Evolutionary conservation across 1,140 invertebrate genomes (phyloP).

Genomic region (Caenorhabditis latens): DNA sequence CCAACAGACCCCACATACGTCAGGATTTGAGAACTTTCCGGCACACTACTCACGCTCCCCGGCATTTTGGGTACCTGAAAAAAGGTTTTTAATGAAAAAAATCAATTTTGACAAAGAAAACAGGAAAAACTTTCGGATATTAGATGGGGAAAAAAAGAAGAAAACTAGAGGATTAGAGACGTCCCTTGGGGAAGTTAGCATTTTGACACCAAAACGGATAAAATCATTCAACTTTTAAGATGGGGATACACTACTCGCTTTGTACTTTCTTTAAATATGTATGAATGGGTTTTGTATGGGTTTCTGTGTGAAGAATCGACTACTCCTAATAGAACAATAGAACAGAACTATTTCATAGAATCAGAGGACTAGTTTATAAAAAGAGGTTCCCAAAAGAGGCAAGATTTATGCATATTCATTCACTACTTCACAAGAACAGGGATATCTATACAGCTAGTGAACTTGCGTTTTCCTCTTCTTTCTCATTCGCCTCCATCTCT

Average conservation of each 20-base stretch:
- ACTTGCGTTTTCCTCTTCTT: not conserved
- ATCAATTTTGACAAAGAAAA: not conserved
- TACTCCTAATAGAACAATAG: too few species aligned
- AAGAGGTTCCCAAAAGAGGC: too few species aligned
- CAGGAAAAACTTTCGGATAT: not conserved
- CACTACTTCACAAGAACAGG: conserved; percentile 13
- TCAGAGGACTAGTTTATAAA: too few species aligned
- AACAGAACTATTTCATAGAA: too few species aligned
- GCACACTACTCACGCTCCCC: not conserved
- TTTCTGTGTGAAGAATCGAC: not conserved
- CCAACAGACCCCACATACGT: not conserved
- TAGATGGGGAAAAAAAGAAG: not conserved
- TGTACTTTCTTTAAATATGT: not conserved
- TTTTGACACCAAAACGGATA: conserved; percentile 24
- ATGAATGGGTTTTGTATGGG: conserved; percentile 2
- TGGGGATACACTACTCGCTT: not conserved
- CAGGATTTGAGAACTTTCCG: not conserved
- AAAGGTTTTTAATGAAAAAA: not conserved
- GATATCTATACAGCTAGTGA: conserved; percentile 3
- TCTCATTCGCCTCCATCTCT: conserved; percentile 21
- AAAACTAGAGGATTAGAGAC: not conserved
- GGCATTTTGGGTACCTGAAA: conserved; percentile 13
- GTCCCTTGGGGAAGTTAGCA: not conserved
- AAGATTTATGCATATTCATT: not conserved
- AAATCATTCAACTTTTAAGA: conserved; percentile 35